A percentile compares a stretch with the other conserved stretches of the same genome.
Conservation (phyloP, 2,888 invertebrate genomes). For the Hymenopus coronatus region DNA sequence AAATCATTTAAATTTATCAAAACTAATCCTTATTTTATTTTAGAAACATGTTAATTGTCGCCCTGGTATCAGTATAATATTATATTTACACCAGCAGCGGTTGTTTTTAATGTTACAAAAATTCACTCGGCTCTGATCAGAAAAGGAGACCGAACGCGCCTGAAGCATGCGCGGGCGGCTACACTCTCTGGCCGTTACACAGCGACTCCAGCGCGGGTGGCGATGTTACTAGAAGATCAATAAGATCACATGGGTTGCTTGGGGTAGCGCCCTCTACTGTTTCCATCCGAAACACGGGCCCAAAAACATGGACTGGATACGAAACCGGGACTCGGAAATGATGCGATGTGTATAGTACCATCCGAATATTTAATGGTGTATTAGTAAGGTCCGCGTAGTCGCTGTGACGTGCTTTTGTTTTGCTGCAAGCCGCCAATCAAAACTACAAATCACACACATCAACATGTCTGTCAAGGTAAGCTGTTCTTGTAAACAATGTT, state of each 20-base stretch:
- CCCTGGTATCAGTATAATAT: too few species aligned
- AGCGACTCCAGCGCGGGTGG: too few species aligned
- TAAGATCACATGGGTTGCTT: background rate
- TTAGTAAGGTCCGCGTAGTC: background rate
- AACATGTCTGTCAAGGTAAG: background rate
- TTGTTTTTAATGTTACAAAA: too few species aligned
- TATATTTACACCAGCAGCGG: too few species aligned
- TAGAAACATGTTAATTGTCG: too few species aligned
- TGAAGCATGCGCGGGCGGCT: background rate
- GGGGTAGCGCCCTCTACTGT: background rate
- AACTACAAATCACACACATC: too few species aligned
- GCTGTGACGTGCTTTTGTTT: background rate
- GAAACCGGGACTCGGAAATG: background rate
- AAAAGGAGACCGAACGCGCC: too few species aligned
- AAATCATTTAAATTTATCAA: too few species aligned
- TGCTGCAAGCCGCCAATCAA: background rate
- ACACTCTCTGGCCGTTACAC: background rate
- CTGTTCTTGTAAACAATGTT: too few species aligned
- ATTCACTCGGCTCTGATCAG: too few species aligned
- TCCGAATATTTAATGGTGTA: background rate
- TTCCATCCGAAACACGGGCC: background rate
- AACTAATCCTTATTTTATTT: too few species aligned
- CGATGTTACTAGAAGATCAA: background rate
- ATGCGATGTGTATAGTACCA: background rate
- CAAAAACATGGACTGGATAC: background rate